Percentiles rank a stretch among this genome's conserved stretches.
phyloP scores from a whole-genome alignment of 2,888 invertebrate genomes.

The Pseudanteris insignis region DNA sequence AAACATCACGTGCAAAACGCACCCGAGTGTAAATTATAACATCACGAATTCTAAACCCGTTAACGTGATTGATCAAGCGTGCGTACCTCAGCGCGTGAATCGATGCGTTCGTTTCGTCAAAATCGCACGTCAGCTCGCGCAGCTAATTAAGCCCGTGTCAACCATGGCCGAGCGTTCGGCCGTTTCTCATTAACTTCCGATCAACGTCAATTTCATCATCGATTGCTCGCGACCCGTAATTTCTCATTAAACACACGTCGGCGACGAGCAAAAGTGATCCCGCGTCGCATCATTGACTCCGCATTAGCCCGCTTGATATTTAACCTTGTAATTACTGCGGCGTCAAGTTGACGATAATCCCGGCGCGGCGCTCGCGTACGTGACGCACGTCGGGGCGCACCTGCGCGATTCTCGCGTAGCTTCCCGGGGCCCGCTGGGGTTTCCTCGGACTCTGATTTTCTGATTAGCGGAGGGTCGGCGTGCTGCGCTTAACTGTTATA shows the following conservation, averaged over 20 bases:
- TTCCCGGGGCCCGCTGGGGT: constrained; percentile 54
- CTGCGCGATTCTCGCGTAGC: too few relatives aligned
- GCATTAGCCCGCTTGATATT: constrained; percentile 59
- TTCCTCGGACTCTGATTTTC: constrained; percentile 64
- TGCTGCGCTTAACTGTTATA: constrained; percentile 66
- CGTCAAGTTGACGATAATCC: constrained; percentile 47
- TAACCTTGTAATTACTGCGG: constrained; percentile 60
- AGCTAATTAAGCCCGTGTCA: too few relatives aligned
- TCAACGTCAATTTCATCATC: not conserved
- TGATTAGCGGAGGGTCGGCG: constrained; percentile 65
- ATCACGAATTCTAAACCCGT: not conserved
- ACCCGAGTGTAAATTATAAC: too few relatives aligned
- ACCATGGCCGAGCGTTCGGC: too few relatives aligned
- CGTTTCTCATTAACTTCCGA: too few relatives aligned
- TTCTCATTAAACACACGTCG: constrained; percentile 11
- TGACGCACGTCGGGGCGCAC: constrained; percentile 4
- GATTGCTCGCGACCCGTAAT: constrained; percentile 1
- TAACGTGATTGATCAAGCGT: not conserved
- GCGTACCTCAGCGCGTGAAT: too few relatives aligned
- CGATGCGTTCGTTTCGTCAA: too few relatives aligned
- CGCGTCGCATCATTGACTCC: constrained; percentile 51
- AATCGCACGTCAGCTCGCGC: too few relatives aligned
- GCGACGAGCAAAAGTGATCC: constrained; percentile 42
- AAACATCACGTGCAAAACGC: too few relatives aligned
- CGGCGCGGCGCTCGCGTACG: not conserved